Conservation (phyloP, 2,113 vertebrate genomes). For the Petromus typicus region DNA sequence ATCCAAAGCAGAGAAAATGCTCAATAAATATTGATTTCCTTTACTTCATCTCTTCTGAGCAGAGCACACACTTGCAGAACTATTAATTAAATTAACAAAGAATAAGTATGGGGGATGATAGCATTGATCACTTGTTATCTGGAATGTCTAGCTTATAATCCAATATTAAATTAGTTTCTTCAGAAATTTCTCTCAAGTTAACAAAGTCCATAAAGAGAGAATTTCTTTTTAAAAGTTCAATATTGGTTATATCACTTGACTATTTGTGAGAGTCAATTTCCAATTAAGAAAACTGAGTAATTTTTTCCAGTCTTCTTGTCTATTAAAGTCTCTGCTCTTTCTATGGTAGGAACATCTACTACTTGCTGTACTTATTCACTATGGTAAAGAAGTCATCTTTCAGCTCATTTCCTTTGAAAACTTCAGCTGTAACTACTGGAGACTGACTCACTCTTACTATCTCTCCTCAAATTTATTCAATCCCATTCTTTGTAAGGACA, state of each 20-base stretch:
- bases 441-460: background rate
- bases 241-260: background rate
- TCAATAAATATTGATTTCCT: background rate
- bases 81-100: conserved; percentile 37
- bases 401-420: conserved; percentile 15
- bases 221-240: conserved; percentile 12
- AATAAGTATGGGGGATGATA: background rate
- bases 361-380: background rate
- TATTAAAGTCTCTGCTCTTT: conserved; percentile 31
- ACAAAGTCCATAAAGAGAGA: background rate
- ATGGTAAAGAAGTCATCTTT: background rate
- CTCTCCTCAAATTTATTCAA: conserved; percentile 36
- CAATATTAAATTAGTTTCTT: conserved; percentile 39
- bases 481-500: background rate
- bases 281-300: conserved; percentile 15
- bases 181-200: conserved; percentile 23
- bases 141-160: background rate
- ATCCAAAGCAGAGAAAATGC: background rate
- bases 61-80: background rate
- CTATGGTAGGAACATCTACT: background rate
- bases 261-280: background rate
- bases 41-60: conserved; percentile 26
- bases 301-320: conserved; percentile 50
- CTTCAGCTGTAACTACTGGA: conserved; percentile 7
- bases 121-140: background rate